Conservation (phyloP, 2,797 vertebrate genomes). For the Philypnodon macrostomus region DNA sequence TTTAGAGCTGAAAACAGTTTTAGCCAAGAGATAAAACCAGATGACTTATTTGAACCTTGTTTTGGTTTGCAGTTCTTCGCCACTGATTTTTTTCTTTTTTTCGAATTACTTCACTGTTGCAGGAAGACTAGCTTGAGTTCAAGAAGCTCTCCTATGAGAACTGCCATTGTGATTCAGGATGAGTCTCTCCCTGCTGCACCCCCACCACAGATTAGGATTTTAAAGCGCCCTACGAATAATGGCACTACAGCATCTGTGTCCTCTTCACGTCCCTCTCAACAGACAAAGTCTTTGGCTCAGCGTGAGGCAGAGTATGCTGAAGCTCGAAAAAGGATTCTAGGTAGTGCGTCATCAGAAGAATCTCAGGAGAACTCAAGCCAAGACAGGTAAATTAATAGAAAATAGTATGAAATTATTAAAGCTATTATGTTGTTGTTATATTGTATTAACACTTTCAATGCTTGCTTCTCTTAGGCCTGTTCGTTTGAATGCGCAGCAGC, state of each 20-base stretch:
- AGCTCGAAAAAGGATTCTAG: slow-evolving; percentile 89
- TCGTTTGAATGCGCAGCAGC: slow-evolving; percentile 52
- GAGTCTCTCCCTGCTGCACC: slow-evolving; percentile 88
- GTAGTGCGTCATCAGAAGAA: slow-evolving; percentile 91
- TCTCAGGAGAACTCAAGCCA: slow-evolving; percentile 77
- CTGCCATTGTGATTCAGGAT: slow-evolving; percentile 93
- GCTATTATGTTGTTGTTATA: not conserved
- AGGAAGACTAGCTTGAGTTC: slow-evolving; percentile 78
- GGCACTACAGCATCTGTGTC: slow-evolving; percentile 78
- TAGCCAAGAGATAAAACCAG: not conserved
- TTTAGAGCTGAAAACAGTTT: no score
- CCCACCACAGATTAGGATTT: slow-evolving; percentile 91
- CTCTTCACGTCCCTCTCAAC: slow-evolving; percentile 81
- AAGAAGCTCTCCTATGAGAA: slow-evolving; percentile 80
- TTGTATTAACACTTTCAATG: not conserved
- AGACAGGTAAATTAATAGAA: slow-evolving; percentile 76
- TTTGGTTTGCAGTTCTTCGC: not conserved
- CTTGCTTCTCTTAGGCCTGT: slow-evolving; percentile 45
- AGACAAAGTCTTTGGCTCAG: slow-evolving; percentile 91
- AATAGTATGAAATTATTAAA: not conserved
- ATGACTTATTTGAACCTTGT: no score
- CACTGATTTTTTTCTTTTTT: not conserved
- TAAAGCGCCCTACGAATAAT: slow-evolving; percentile 91
- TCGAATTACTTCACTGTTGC: slow-evolving; percentile 11
- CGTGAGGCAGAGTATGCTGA: slow-evolving; percentile 95